Percentiles rank a stretch among this genome's conserved stretches.
phyloP scores from a whole-genome alignment of 2,888 invertebrate genomes.

The Stenchaetothrips biformis region DNA sequence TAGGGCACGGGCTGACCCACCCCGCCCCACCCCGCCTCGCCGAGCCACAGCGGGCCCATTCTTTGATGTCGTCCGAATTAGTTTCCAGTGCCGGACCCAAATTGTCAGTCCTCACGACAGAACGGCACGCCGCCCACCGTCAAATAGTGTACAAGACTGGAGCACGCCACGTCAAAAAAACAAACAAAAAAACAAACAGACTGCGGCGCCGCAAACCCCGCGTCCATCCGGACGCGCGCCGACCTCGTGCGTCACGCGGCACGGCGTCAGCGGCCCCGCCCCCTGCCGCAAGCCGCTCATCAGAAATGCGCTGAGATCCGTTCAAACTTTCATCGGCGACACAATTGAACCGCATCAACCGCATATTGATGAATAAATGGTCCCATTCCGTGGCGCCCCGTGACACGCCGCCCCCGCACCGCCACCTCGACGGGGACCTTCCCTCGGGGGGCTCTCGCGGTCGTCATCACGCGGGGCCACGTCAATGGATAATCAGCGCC shows the following conservation, averaged over 20 bases:
- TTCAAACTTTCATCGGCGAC: neutral
- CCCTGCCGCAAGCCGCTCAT: neutral
- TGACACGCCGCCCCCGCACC: neutral
- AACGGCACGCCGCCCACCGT: neutral
- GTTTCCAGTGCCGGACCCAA: neutral
- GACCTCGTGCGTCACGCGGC: neutral
- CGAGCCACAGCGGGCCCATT: neutral
- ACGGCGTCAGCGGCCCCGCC: neutral
- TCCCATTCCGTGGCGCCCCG: neutral
- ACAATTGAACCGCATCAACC: constrained; percentile 12
- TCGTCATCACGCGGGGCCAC: neutral
- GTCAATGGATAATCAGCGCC: neutral
- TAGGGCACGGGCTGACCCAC: neutral
- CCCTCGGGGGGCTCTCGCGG: neutral
- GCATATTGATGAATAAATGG: constrained; percentile 25
- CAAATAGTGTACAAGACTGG: neutral
- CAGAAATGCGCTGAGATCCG: constrained; percentile 20
- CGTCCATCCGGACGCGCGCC: neutral
- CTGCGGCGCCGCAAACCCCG: neutral
- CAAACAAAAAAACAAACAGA: neutral
- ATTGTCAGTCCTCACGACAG: neutral
- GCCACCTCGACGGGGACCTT: neutral
- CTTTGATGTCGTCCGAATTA: constrained; percentile 11
- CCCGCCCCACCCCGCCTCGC: neutral
- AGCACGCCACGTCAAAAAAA: neutral